phyloP scores from a whole-genome alignment of 2,113 vertebrate species.

The Corydoras maculifer region DNA sequence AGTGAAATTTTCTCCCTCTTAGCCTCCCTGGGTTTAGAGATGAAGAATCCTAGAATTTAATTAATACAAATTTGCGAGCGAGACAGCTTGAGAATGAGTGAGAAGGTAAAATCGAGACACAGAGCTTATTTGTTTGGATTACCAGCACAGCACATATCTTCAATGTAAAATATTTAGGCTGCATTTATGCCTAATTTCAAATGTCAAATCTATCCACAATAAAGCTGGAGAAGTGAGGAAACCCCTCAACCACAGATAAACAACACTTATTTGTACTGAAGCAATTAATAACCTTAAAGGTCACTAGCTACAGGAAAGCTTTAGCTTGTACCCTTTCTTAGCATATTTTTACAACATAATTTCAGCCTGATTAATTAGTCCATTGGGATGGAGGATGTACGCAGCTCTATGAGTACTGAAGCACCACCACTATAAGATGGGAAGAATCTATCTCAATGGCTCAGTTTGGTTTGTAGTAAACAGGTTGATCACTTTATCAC shows the following conservation, averaged over 20 bases:
- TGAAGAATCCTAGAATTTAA: conserved; percentile 35
- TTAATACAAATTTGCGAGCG: conserved; percentile 28
- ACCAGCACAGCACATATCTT: conserved; percentile 24
- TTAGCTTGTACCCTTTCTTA: background rate
- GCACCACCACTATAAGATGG: too few species aligned
- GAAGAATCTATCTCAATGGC: too few species aligned
- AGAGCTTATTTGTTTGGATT: conserved; percentile 38
- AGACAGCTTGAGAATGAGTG: conserved; percentile 30
- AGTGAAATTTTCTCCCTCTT: conserved; percentile 11
- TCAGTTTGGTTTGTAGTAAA: too few species aligned
- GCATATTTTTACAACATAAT: too few species aligned
- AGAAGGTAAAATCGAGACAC: conserved; percentile 19
- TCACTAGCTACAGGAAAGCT: conserved; percentile 33
- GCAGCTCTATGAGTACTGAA: too few species aligned
- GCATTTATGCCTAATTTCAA: conserved; percentile 41
- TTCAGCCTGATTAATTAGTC: too few species aligned
- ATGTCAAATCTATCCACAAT: conserved; percentile 46
- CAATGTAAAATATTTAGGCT: conserved; percentile 34
- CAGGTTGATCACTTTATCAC: too few species aligned
- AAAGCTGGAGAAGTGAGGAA: conserved; percentile 35
- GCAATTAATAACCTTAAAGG: conserved; percentile 46
- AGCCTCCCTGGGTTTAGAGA: conserved; percentile 15
- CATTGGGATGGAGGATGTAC: too few species aligned
- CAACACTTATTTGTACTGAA: conserved; percentile 24
- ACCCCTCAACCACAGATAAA: conserved; percentile 33